Evolutionary conservation across 2,113 vertebrate genomes (phyloP), one percentile per base, ranked within the genome.

Genomic region (Centropristis striata): DNA sequence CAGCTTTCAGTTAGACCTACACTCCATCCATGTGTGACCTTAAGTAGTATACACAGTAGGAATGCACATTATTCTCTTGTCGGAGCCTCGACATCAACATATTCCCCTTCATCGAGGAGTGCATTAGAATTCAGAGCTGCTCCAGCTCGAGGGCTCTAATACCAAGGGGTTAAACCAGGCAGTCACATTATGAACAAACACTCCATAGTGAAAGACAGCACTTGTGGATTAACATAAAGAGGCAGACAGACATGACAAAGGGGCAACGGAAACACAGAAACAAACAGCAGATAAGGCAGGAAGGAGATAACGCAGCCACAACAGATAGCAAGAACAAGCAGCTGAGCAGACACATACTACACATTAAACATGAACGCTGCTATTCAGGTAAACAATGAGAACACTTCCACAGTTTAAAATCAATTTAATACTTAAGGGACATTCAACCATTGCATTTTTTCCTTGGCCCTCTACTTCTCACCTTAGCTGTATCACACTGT

Each of bases 171-270:
- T 50, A 68, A 75, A 78, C 23, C 42, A 28, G 4, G 32, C 39
- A 68, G 60, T 28, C 53, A 36, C 44, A 61, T 21, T 20, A 61
- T 63, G 54, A 72, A 59, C 53, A 80, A 59, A 64, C 60, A 44
- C 68, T 70, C 67, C 44, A n/a, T 50, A 32, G 59, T 80, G 71
- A 83, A 42, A 69, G 66, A 54, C 77, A 54, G 57, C 71, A 65
- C 53, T 23, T 21, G 13, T 59, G 68, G 73, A 83, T 88, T 85
- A 83, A 49, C 72, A 78, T 59, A 64, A 67, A 74, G 47, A 82
- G 58, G 2, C 49, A 71, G 75, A 65, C 53, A 72, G 74, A 79
- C 57, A 68, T 60, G 67, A 78, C 67, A 68, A 65, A 66, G 47
- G 57, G 69, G 59, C 28, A 70, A 70, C 9, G 13, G 50, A 80